Conservation (phyloP, 2,113 vertebrate genomes). For the Vidua macroura region DNA sequence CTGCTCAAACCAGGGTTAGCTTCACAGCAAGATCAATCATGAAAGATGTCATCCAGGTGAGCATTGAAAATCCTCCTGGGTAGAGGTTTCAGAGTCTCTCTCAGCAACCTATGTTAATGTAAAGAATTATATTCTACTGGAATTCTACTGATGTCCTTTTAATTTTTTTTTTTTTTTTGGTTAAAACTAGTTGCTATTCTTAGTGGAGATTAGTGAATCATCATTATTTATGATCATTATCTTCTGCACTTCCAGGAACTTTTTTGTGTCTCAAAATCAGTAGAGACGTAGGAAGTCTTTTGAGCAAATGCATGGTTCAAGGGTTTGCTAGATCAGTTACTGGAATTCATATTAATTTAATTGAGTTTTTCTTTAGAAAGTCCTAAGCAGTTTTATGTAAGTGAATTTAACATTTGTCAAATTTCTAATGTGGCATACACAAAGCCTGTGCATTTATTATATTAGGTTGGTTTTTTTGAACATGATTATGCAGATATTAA, state of each 20-base stretch:
- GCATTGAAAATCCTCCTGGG: background rate
- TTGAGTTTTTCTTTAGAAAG: background rate
- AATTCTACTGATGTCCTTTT: background rate
- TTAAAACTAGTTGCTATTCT: background rate
- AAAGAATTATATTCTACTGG: background rate
- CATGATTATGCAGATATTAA: background rate
- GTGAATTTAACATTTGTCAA: background rate
- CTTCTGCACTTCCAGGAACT: background rate
- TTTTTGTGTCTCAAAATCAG: background rate
- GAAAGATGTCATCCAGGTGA: background rate
- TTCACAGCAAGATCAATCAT: background rate
- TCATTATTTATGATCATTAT: background rate
- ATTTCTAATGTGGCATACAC: background rate
- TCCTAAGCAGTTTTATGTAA: background rate
- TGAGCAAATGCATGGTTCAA: background rate
- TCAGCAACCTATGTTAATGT: background rate
- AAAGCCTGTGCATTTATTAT: background rate
- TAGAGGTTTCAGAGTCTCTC: background rate
- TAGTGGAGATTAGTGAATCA: background rate
- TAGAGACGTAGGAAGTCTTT: background rate
- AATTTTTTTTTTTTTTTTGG: background rate
- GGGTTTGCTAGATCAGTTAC: background rate
- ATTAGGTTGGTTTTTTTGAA: background rate
- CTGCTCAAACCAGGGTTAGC: background rate
- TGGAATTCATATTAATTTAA: background rate